Evolutionary conservation across 1,140 invertebrate genomes (phyloP), one percentile per base, ranked within the genome.

Genomic region (Epicauta chinensis): DNA sequence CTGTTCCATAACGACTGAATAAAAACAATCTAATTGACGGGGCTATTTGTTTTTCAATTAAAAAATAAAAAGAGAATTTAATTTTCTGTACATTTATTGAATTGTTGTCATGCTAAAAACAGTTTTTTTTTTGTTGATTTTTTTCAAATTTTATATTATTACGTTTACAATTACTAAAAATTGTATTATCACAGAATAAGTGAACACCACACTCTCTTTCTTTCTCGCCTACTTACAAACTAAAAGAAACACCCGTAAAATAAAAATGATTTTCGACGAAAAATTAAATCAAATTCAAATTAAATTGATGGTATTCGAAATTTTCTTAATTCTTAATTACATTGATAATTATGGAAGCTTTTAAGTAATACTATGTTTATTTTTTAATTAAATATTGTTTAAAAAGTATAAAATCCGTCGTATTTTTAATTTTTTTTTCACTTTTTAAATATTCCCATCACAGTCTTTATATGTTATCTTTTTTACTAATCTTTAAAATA

Each of bases 131-230:
- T n/a, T 12, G 32, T 34, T 34, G 32, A 34, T n/a, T 11, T 34
- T 34, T n/a, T 11, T 9, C 32, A 5, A 30, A 30, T n/a, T n/a
- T 34, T 34, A 12, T 34, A n/a, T 30, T 30, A n/a, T n/a, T 23
- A 23, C 23, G 23, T 23, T 66, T 60, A 68, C 65, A 61, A 55
- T 66, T 68, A 68, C 62, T 68, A 65, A 68, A 67, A 67, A 23
- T 67, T 67, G 64, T 62, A 65, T 65, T 68, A 68, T 68, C 66
- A 68, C 66, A 68, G 66, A 68, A 68, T 68, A 60, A 66, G 66
- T 68, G 66, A 68, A 68, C 66, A 67, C 64, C 64, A 63, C 65
- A 65, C 56, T 60, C 62, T 61, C 62, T 59, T 66, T 64, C 54
- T 55, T 63, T 67, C 56, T 60, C 62, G 61, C 62, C 61, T 66